A percentile compares a stretch with the other conserved stretches of the same genome.
Evolutionary conservation across 2,113 vertebrate genomes (phyloP).

Genomic region (Calyptommatus sinebrachiatus): DNA sequence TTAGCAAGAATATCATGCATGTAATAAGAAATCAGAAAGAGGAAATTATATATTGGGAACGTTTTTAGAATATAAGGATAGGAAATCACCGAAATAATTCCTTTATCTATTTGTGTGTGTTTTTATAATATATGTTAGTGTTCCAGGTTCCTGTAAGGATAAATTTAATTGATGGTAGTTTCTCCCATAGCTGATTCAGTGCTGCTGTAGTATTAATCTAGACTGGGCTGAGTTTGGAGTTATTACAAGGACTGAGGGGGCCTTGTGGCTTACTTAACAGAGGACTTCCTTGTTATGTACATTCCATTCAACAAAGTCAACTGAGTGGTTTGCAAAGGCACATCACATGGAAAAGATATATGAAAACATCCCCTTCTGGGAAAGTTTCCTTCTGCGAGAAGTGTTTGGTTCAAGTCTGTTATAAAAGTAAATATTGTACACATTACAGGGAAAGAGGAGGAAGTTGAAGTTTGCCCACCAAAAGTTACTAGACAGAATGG

Average conservation of each 20-base stretch:
- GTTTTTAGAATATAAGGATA: not conserved
- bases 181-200: not conserved
- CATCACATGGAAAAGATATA: not conserved
- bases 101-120: not conserved
- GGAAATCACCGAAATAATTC: not conserved
- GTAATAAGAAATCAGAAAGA: not conserved
- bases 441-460: not conserved
- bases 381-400: too few relatives aligned
- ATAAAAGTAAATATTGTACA: not conserved
- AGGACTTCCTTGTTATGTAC: not conserved
- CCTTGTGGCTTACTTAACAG: not conserved
- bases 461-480: not conserved
- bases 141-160: fast-evolving
- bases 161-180: not conserved
- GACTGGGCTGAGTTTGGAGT: not conserved
- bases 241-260: not conserved
- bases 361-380: not conserved
- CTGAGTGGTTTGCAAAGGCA: not conserved
- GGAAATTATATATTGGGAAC: not conserved
- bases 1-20: not conserved
- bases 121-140: fast-evolving
- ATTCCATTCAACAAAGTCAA: not conserved
- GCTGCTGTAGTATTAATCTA: not conserved
- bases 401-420: not conserved
- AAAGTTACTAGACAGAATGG: not conserved